Evolutionary conservation across 2,888 invertebrate genomes (phyloP).

Genomic region (Xylocampa areola): DNA sequence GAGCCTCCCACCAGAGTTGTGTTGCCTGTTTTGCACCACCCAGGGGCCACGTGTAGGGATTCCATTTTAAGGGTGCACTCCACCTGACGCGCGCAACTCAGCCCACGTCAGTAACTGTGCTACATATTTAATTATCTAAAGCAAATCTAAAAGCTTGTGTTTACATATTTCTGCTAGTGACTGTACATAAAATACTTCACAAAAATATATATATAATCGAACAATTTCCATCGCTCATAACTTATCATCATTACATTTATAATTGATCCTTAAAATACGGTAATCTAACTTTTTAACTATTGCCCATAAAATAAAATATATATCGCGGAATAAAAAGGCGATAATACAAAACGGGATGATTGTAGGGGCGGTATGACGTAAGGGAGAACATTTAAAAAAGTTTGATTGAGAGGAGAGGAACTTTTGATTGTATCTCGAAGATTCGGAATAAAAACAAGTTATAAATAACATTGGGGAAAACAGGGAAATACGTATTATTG

Average conservation of each 20-base stretch:
- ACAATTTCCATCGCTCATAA: conserved; percentile 3
- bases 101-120: no score
- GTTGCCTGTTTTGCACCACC: no score
- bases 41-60: no score
- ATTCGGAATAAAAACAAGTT: conserved; percentile 75
- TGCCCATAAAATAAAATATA: conserved; percentile 72
- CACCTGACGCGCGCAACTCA: no score
- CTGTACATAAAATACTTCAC: no score
- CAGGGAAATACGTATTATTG: conserved; percentile 51
- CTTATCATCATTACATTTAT: conserved; percentile 36
- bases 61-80: no score
- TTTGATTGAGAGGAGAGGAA: conserved; percentile 84
- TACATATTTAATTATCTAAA: no score
- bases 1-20: no score
- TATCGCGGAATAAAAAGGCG: conserved; percentile 79
- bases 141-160: no score
- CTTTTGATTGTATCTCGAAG: conserved; percentile 87
- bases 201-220: no score
- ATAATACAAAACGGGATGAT: conserved; percentile 80
- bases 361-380: conserved; percentile 64
- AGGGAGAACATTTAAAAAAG: conserved; percentile 84
- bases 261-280: conserved; percentile 47
- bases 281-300: conserved; percentile 68
- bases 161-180: no score
- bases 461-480: conserved; percentile 72